A percentile compares a stretch with the other conserved stretches of the same genome.
These are phyloP conservation scores for Chaenogobius annularis DNA, from an alignment of 2,113 vertebrate genomes.

Conservation along the genomic window DNA sequence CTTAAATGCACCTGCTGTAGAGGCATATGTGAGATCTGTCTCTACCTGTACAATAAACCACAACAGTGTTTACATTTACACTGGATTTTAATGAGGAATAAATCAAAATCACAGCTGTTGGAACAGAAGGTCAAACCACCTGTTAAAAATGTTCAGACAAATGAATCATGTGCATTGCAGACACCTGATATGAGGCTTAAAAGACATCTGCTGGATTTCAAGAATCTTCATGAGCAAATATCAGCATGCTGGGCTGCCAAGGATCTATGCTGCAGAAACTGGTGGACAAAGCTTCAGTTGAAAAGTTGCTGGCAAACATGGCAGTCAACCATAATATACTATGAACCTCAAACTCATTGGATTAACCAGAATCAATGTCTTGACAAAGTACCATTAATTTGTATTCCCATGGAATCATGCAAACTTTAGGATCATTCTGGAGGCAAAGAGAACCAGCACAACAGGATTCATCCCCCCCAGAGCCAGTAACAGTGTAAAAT, in stretches of 20 bases:
- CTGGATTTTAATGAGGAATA: constrained; percentile 3
- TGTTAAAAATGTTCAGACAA: constrained; percentile 2
- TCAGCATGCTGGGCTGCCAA: neutral
- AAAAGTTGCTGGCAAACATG: neutral
- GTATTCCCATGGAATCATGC: too few relatives aligned
- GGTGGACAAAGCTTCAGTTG: neutral
- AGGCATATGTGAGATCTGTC: neutral
- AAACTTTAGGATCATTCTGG: too few relatives aligned
- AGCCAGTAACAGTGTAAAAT: too few relatives aligned
- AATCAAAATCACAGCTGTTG: constrained; percentile 1
- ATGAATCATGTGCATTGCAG: neutral
- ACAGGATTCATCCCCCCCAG: too few relatives aligned
- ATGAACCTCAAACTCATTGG: too few relatives aligned
- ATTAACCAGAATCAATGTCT: too few relatives aligned
- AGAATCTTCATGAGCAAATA: constrained; percentile 11
- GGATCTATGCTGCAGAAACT: neutral
- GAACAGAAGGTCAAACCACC: neutral
- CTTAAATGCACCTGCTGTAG: constrained; percentile 1
- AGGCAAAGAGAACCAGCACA: too few relatives aligned
- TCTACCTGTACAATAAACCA: neutral
- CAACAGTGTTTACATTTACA: neutral
- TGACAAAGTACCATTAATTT: too few relatives aligned
- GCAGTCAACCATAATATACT: too few relatives aligned
- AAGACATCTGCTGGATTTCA: constrained; percentile 31
- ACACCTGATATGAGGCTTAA: constrained; percentile 19